phyloP scores from a whole-genome alignment of 2,888 invertebrate genomes.

The Thymelicus acteon region DNA sequence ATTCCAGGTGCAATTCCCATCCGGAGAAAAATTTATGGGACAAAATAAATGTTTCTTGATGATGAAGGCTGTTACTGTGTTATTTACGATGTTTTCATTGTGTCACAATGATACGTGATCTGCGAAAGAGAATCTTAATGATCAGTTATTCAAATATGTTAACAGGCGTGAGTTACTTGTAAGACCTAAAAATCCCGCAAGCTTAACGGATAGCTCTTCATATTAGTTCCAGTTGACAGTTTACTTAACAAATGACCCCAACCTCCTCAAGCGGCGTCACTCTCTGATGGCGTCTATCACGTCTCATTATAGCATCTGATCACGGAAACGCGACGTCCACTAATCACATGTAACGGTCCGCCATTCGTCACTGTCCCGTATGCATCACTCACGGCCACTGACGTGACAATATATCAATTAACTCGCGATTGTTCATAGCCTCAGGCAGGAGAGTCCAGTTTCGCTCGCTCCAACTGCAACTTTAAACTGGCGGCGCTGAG shows the following conservation, averaged over 20 bases:
- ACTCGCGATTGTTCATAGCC: constrained; percentile 41
- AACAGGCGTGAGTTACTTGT: too few species aligned
- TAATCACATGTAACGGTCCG: constrained; percentile 75
- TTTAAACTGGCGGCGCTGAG: constrained; percentile 54
- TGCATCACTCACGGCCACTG: constrained; percentile 70
- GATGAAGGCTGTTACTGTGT: too few species aligned
- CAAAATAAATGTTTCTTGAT: too few species aligned
- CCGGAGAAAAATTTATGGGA: too few species aligned
- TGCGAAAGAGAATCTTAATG: too few species aligned
- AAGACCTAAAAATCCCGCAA: too few species aligned
- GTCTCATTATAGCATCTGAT: constrained; percentile 72
- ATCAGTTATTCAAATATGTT: too few species aligned
- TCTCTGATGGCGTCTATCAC: constrained; percentile 56
- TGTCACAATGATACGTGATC: too few species aligned
- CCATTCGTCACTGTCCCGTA: constrained; percentile 68
- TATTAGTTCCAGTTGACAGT: constrained; percentile 19
- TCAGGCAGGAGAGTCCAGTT: constrained; percentile 50
- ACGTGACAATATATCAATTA: constrained; percentile 47
- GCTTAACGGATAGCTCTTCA: neutral
- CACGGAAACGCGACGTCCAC: constrained; percentile 68
- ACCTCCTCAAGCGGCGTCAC: constrained; percentile 20
- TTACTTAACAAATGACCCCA: constrained; percentile 26
- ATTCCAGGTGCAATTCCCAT: too few species aligned
- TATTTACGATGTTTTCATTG: too few species aligned
- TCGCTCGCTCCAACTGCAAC: constrained; percentile 42